Conservation (phyloP, 1,140 invertebrate species). For the Lineus longissimus region DNA sequence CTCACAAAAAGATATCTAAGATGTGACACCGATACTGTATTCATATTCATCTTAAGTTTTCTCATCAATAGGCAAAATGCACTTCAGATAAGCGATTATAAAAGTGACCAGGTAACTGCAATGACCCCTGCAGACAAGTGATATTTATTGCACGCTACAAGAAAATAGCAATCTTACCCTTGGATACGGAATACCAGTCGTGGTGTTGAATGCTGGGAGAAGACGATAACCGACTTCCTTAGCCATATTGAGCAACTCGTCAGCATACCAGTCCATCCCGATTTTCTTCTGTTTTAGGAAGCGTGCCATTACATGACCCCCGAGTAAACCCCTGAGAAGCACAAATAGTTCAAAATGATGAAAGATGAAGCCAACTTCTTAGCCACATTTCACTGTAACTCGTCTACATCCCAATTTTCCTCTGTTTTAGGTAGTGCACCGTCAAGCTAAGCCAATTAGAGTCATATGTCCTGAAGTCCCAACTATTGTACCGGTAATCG, state of each 20-base stretch:
- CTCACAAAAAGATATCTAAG: too few relatives aligned
- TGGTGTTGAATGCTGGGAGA: slow-evolving; percentile 94
- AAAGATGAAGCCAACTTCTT: neutral
- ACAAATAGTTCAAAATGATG: neutral
- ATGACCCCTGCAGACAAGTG: too few relatives aligned
- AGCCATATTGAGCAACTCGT: slow-evolving; percentile 84
- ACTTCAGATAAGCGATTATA: too few relatives aligned
- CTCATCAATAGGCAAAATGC: neutral
- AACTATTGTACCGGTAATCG: too few relatives aligned
- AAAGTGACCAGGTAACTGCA: too few relatives aligned
- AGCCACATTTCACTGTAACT: too few relatives aligned
- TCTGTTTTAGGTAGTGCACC: slow-evolving; percentile 73
- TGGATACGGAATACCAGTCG: slow-evolving; percentile 94
- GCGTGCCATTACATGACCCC: slow-evolving; percentile 85
- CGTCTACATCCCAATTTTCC: slow-evolving; percentile 63
- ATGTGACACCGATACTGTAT: too few relatives aligned
- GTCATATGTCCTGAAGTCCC: too few relatives aligned
- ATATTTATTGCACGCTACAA: too few relatives aligned
- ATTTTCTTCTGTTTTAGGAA: slow-evolving; percentile 71
- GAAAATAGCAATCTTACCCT: slow-evolving; percentile 64
- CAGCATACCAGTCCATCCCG: slow-evolving; percentile 84
- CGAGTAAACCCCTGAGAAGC: slow-evolving; percentile 74
- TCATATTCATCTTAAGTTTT: neutral
- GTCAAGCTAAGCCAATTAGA: too few relatives aligned
- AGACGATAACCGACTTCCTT: slow-evolving; percentile 87